Evolutionary conservation across 2,113 vertebrate species (phyloP), one percentile per base, ranked within the genome.

Genomic region (Colaptes auratus): DNA sequence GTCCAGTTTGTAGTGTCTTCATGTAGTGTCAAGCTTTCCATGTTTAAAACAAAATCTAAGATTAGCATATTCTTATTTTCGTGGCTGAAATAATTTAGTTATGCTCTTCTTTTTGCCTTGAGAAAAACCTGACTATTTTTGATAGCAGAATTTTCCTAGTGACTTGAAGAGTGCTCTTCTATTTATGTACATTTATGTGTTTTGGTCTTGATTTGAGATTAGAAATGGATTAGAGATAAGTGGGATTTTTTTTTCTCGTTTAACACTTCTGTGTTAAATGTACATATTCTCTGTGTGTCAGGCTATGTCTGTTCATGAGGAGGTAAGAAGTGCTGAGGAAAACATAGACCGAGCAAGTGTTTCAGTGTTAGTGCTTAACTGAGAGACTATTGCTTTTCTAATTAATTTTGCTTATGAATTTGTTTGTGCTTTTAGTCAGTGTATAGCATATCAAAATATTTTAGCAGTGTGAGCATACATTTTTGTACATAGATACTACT

Each of bases 321-420:
- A 70, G 3, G 6, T 5, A 56, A 2, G 17, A 3, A 1, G 2
- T 63, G 17, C 3, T 31, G 5, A 27, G 7, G 27, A 12, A 63
- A 61, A 61, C 35, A 6, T 15, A 48, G 25, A 61, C 4, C 23
- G n/a, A 20, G 15, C 12, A n/a, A 7, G 1, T 79, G 25, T 74
- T 74, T n/a, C 21, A 31, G 2, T 72, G 55, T 73, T 52, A 10
- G 9, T 73, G 10, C 15, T 77, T 70, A 65, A 8, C 15, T 50
- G 12, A 44, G 15, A 42, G 12, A 42, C 19, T 28, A 13, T 9
- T 74, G 9, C 3, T 53, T 93, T 63, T 72, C 69, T 2, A 1
- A 9, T 55, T 60, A 63, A 20, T 69, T 19, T 52, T 84, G 33
- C 44, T 70, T 27, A 19, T 77, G 48, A 30, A 52, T 77, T 31